phyloP scores from a whole-genome alignment of 1,140 invertebrate genomes.

The Acromyrmex heyeri region DNA sequence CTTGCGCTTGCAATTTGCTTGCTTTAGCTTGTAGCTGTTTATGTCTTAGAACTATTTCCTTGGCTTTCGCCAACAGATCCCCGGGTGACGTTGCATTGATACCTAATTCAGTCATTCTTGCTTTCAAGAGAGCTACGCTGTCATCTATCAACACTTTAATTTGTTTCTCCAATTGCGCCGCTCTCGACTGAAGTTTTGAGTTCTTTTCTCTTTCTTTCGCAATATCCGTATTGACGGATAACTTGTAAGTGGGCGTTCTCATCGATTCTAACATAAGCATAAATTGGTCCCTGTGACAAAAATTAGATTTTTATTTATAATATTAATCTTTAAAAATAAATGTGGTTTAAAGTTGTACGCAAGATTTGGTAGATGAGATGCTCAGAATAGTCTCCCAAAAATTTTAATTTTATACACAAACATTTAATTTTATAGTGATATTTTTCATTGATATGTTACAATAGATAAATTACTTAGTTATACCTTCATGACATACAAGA shows the following conservation, averaged over 20 bases:
- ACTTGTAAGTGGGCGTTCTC: slow-evolving; percentile 92
- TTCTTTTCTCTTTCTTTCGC: slow-evolving; percentile 94
- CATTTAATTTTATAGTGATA: too few relatives aligned
- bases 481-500: too few relatives aligned
- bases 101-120: slow-evolving; percentile 96
- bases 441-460: too few relatives aligned
- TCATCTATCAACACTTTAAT: slow-evolving; percentile 96
- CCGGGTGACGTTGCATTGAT: slow-evolving; percentile 94
- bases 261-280: slow-evolving; percentile 93
- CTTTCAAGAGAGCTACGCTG: slow-evolving; percentile 95
- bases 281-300: slow-evolving; percentile 90
- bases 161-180: slow-evolving; percentile 95
- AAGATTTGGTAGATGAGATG: too few relatives aligned
- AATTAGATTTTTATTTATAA: background rate
- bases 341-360: too few relatives aligned
- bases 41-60: slow-evolving; percentile 96
- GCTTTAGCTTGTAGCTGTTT: slow-evolving; percentile 96
- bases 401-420: too few relatives aligned
- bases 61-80: slow-evolving; percentile 95
- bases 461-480: too few relatives aligned
- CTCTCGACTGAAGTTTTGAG: slow-evolving; percentile 92
- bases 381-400: too few relatives aligned
- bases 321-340: too few relatives aligned
- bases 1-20: slow-evolving; percentile 93
- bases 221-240: slow-evolving; percentile 92